phyloP scores from a whole-genome alignment of 2,797 vertebrate species.

The Hybognathus amarus region DNA sequence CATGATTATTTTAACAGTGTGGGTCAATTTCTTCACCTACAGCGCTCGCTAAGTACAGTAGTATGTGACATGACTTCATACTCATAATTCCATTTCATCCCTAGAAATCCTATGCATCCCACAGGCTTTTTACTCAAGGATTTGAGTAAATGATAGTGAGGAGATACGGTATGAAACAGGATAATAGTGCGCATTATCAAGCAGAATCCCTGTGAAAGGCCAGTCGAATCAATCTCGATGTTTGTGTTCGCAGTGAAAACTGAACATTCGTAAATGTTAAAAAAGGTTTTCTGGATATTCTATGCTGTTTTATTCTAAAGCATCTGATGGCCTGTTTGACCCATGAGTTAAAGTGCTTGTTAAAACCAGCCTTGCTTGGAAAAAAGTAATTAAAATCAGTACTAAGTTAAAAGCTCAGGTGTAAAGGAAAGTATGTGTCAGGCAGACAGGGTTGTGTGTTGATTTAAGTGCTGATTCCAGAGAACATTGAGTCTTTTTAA shows the following conservation, averaged over 20 bases:
- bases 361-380: constrained; percentile 72
- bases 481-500: constrained; percentile 1
- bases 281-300: constrained; percentile 56
- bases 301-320: constrained; percentile 54
- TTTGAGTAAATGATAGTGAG: constrained; percentile 60
- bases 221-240: neutral
- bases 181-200: constrained; percentile 40
- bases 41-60: constrained; percentile 83
- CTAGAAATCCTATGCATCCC: constrained; percentile 72
- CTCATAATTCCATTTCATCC: constrained; percentile 70
- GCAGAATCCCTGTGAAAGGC: neutral
- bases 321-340: constrained; percentile 64
- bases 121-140: constrained; percentile 48
- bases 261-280: neutral
- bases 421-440: constrained; percentile 33
- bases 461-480: constrained; percentile 59
- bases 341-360: constrained; percentile 78
- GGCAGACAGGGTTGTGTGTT: constrained; percentile 16
- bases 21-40: constrained; percentile 73
- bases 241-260: neutral
- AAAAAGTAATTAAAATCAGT: constrained; percentile 61
- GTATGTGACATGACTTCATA: constrained; percentile 83
- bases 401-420: constrained; percentile 62
- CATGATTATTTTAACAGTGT: constrained; percentile 69
- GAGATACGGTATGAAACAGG: constrained; percentile 69